phyloP scores from a whole-genome alignment of 2,888 invertebrate species.

The Chloroclystis v-ata region DNA sequence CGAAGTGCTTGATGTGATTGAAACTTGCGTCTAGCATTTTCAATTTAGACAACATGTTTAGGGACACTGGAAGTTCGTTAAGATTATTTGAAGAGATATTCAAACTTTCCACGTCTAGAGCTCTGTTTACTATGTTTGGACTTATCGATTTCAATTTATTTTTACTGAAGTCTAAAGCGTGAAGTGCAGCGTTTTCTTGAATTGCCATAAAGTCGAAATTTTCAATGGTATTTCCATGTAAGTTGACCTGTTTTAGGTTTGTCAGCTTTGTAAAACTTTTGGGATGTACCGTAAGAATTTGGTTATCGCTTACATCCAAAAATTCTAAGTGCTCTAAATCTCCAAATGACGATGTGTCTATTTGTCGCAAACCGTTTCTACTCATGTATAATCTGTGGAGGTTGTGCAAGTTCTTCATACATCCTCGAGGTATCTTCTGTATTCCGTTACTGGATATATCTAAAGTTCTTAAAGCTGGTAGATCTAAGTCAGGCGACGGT shows the following conservation, averaged over 20 bases:
- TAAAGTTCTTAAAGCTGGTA: constrained; percentile 84
- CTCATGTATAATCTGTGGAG: constrained; percentile 83
- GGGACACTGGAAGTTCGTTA: constrained; percentile 82
- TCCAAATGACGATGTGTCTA: constrained; percentile 84
- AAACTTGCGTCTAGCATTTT: constrained; percentile 86
- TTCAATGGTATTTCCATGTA: constrained; percentile 87
- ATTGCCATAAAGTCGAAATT: constrained; percentile 83
- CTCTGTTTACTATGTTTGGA: constrained; percentile 79
- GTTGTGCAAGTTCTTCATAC: constrained; percentile 81
- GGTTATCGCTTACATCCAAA: constrained; percentile 86
- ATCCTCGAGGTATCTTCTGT: constrained; percentile 81
- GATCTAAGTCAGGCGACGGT: constrained; percentile 82
- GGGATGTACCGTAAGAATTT: constrained; percentile 82
- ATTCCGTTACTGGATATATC: constrained; percentile 87
- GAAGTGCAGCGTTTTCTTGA: constrained; percentile 80
- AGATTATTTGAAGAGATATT: constrained; percentile 89
- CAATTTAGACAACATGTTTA: constrained; percentile 83
- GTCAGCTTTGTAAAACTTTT: constrained; percentile 80
- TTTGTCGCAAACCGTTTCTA: constrained; percentile 82
- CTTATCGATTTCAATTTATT: constrained; percentile 85
- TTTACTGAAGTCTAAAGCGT: constrained; percentile 84
- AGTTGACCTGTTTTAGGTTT: constrained; percentile 82
- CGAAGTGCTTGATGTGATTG: constrained; percentile 84
- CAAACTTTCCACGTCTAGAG: constrained; percentile 83
- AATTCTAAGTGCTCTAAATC: constrained; percentile 84